Conservation (phyloP, 1,140 invertebrate species). For the Ips typographus region DNA sequence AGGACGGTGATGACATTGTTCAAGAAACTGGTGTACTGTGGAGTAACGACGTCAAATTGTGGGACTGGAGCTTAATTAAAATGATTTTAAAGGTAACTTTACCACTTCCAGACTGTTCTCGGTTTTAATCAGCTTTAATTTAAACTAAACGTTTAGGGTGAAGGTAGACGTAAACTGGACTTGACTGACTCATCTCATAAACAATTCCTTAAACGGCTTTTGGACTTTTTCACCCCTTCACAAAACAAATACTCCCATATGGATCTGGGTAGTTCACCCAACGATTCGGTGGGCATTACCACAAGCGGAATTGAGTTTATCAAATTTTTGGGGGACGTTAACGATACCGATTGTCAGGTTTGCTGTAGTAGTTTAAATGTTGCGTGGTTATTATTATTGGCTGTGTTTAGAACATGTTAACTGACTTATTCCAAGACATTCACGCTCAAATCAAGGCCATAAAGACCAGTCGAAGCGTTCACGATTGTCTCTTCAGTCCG, state of each 20-base stretch:
- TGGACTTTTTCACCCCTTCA: slow-evolving; percentile 86
- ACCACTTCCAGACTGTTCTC: too few relatives aligned
- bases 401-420: slow-evolving; percentile 55
- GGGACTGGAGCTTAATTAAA: slow-evolving; percentile 84
- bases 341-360: slow-evolving; percentile 52
- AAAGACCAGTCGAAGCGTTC: slow-evolving; percentile 69
- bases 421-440: slow-evolving; percentile 81
- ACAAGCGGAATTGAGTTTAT: slow-evolving; percentile 75
- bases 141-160: slow-evolving; percentile 34
- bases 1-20: slow-evolving; percentile 66
- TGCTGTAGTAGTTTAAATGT: not conserved
- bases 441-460: slow-evolving; percentile 74
- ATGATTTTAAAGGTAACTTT: slow-evolving; percentile 71
- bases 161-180: slow-evolving; percentile 52
- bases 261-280: slow-evolving; percentile 57
- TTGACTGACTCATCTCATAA: slow-evolving; percentile 75
- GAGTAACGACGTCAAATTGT: slow-evolving; percentile 69
- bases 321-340: slow-evolving; percentile 70
- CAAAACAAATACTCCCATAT: slow-evolving; percentile 82
- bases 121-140: not conserved
- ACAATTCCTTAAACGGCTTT: slow-evolving; percentile 77
- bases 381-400: too few relatives aligned
- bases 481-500: slow-evolving; percentile 88
- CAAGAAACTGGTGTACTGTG: slow-evolving; percentile 74
- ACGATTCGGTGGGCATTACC: slow-evolving; percentile 62